phyloP scores from a whole-genome alignment of 2,113 vertebrate species.

The Nesoenas mayeri region DNA sequence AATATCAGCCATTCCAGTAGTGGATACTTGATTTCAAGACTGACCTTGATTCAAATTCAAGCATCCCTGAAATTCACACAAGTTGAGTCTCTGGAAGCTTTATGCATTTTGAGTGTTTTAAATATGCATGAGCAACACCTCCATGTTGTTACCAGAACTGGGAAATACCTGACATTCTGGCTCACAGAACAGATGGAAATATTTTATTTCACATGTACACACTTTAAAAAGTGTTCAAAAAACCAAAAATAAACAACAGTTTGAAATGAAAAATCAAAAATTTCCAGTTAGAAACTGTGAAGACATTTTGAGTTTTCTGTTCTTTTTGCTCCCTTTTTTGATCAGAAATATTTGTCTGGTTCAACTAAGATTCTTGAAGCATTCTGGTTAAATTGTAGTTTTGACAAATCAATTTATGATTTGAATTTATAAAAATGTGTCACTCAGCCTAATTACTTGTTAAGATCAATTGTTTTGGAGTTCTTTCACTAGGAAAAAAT shows the following conservation, averaged over 20 bases:
- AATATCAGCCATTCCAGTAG: not conserved
- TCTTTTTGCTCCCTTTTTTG: not conserved
- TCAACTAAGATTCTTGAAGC: not conserved
- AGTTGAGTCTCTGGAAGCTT: not conserved
- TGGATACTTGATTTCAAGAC: not conserved
- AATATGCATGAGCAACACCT: not conserved
- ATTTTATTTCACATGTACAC: not conserved
- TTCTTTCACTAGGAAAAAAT: not conserved
- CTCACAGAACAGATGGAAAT: not conserved
- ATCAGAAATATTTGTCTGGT: not conserved
- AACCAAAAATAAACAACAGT: not conserved
- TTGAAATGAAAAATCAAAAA: not conserved
- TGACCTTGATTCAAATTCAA: not conserved
- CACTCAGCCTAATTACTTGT: constrained; percentile 12
- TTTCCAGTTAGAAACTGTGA: not conserved
- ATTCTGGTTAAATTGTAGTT: not conserved
- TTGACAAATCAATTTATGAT: constrained; percentile 22
- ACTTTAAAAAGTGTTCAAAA: not conserved
- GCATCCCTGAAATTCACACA: not conserved
- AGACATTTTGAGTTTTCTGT: not conserved
- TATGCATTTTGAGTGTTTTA: not conserved
- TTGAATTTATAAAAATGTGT: constrained; percentile 30
- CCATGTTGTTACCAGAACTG: not conserved
- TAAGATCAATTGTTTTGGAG: constrained; percentile 4
- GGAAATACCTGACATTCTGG: not conserved